Percentiles rank a stretch among this genome's conserved stretches.
Evolutionary conservation across 2,797 vertebrate species (phyloP).

Genomic region (Sebastes taczanowskii): DNA sequence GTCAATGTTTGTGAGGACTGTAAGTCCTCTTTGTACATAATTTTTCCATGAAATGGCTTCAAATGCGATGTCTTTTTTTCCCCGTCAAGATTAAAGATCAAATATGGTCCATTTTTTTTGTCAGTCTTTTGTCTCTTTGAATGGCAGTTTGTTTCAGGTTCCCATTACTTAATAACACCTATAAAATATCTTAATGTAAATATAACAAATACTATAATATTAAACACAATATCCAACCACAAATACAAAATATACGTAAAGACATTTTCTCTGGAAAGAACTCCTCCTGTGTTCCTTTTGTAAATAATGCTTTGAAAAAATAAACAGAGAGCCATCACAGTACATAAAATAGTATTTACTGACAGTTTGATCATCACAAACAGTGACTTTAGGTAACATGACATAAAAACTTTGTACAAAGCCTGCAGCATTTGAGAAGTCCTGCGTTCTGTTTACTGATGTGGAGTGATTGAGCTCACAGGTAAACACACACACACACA

Average conservation of each 20-base stretch:
- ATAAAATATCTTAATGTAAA: not conserved
- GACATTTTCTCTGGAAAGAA: not conserved
- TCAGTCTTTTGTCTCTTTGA: not conserved
- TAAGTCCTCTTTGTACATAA: slow-evolving; percentile 78
- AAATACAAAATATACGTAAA: not conserved
- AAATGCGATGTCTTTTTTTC: slow-evolving; percentile 63
- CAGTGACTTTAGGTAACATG: not conserved
- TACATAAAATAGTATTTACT: slow-evolving; percentile 52
- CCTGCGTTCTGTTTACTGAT: not conserved
- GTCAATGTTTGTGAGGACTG: slow-evolving; percentile 58
- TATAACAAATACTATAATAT: not conserved
- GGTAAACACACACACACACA: slow-evolving; percentile 20
- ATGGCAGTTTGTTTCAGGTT: not conserved
- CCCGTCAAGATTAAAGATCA: slow-evolving; percentile 74
- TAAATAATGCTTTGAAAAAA: not conserved
- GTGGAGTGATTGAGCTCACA: slow-evolving; percentile 13
- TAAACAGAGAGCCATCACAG: not conserved
- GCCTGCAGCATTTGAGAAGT: slow-evolving; percentile 9
- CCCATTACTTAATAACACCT: not conserved
- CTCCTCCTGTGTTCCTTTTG: not conserved
- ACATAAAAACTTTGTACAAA: not conserved
- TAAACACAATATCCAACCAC: not conserved
- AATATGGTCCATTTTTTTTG: slow-evolving; percentile 17
- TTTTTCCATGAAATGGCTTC: slow-evolving; percentile 81
- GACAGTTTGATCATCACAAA: slow-evolving; percentile 3